Evolutionary conservation across 1,140 invertebrate species (phyloP), one percentile per base, ranked within the genome.

Genomic region (Trichoplusia ni): DNA sequence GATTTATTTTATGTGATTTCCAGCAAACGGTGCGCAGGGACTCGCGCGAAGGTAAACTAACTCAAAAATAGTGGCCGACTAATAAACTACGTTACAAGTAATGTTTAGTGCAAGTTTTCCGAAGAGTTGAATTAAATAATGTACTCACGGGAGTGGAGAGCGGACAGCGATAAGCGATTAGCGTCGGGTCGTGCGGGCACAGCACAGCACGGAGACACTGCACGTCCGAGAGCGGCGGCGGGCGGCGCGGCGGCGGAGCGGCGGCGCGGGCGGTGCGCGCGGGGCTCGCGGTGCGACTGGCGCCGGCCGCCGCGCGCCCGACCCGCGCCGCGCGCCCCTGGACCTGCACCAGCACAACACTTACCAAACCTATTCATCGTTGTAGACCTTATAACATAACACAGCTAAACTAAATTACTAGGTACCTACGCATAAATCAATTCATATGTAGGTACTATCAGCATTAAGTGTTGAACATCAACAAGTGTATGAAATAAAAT

Each of bases 131-230:
- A n/a, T n/a, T n/a, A n/a, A n/a, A n/a, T n/a, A n/a, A n/a, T n/a
- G n/a, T n/a, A n/a, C n/a, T n/a, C n/a, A n/a, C n/a, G n/a, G n/a
- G n/a, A n/a, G n/a, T n/a, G n/a, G n/a, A n/a, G n/a, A n/a, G n/a
- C n/a, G n/a, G n/a, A n/a, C n/a, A 29, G 25, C 46, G 46, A 49
- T 49, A 49, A 49, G 46, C 46, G 46, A 49, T 49, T 49, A 49
- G 46, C 2, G 46, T 49, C 46, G 46, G n/a, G 35, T 37, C 1
- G 13, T 6, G 16, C 35, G 37, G 14, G 7, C n/a, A n/a, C n/a
- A n/a, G 37, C 42, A 25, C 21, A 11, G 9, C 40, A 21, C n/a
- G 19, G 18, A 1, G 38, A 9, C 8, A 11, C n/a, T 0, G n/a
- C 33, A 14, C 25, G 21, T 1, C 3, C n/a, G n/a, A n/a, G n/a